A percentile compares a stretch with the other conserved stretches of the same genome.
phyloP scores from a whole-genome alignment of 2,797 vertebrate species.

The Hydrophis major region DNA sequence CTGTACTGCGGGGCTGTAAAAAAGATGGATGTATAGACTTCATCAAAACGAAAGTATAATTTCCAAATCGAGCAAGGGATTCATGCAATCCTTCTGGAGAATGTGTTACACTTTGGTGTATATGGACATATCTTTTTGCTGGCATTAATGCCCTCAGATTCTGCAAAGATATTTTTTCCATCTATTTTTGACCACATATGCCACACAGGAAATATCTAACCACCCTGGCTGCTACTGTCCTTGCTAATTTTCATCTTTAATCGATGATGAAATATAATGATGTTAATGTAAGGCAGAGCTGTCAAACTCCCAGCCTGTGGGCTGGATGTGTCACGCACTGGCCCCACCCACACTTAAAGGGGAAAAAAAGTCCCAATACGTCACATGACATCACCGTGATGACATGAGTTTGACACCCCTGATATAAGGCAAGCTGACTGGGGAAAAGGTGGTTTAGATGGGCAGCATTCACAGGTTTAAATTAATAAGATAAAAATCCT shows the following conservation, averaged over 20 bases:
- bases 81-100: background rate
- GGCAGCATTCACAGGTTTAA: background rate
- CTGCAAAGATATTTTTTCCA: background rate
- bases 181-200: background rate
- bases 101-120: background rate
- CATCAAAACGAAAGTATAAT: background rate
- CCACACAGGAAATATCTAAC: background rate
- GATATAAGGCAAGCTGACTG: background rate
- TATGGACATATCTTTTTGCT: background rate
- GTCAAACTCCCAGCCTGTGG: too few relatives aligned
- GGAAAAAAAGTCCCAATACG: too few relatives aligned
- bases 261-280: background rate
- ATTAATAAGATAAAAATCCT: background rate
- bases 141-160: background rate
- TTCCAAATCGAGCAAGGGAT: background rate
- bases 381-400: too few relatives aligned
- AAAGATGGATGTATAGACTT: background rate
- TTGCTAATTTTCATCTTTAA: background rate
- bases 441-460: background rate
- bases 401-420: too few relatives aligned
- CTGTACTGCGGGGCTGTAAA: background rate
- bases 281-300: too few relatives aligned
- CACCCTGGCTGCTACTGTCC: background rate
- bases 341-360: too few relatives aligned
- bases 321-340: too few relatives aligned